A percentile compares a stretch with the other conserved stretches of the same genome.
Conservation (phyloP, 2,113 vertebrate genomes). For the Physeter macrocephalus region DNA sequence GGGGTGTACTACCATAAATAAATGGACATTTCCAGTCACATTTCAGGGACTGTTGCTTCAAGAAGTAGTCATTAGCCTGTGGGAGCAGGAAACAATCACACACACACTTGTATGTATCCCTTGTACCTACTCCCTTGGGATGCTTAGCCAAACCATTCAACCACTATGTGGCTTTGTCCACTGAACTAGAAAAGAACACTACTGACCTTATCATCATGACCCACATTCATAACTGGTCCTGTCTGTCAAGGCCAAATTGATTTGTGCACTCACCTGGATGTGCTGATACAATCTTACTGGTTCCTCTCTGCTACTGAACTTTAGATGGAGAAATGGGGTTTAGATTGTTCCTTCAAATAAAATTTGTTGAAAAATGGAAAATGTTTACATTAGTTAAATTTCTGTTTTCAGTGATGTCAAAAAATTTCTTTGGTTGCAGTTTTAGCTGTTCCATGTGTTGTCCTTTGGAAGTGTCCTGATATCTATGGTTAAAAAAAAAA, state of each 20-base stretch:
- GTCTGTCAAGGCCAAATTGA: background rate
- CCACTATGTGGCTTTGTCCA: background rate
- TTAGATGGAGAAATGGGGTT: background rate
- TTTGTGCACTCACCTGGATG: no score
- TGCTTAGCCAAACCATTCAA: background rate
- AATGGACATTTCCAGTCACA: background rate
- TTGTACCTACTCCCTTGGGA: background rate
- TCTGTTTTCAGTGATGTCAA: slow-evolving; percentile 8
- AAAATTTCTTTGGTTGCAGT: background rate
- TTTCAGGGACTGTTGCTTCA: background rate
- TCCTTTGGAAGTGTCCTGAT: background rate
- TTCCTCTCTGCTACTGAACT: background rate
- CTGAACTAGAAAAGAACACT: background rate
- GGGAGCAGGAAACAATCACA: background rate
- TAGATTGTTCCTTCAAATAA: background rate
- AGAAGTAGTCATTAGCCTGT: background rate
- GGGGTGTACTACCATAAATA: background rate
- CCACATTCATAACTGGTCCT: background rate
- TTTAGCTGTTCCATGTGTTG: background rate
- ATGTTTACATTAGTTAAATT: background rate
- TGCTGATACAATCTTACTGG: background rate
- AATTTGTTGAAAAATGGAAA: background rate
- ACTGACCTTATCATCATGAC: background rate
- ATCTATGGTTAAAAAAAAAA: background rate
- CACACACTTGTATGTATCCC: background rate